Evolutionary conservation across 2,888 invertebrate species (phyloP), one percentile per base, ranked within the genome.

Genomic region (Thalpophila matura): DNA sequence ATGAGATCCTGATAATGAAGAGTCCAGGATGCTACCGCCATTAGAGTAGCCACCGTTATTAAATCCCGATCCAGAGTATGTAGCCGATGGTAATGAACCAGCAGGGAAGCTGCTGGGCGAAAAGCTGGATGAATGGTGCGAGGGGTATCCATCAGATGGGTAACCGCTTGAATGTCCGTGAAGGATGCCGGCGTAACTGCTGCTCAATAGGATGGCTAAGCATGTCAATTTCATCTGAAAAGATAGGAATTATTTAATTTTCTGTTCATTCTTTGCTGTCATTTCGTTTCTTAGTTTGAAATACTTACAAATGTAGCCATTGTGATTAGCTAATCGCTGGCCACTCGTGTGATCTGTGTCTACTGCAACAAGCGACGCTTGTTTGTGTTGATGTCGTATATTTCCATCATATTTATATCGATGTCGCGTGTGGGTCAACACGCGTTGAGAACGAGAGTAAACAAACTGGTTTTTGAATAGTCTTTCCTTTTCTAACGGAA

Each of bases 251-350:
- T 6, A 18, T 55, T 74, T 45, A 50, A 22, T 56, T 57, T 55
- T 68, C 27, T 27, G 43, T 62, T 42, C 40, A 47, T 49, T 4
- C 49, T 18, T 20, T 6, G 10, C 0, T 42, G 16, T 64, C n/a
- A 20, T 20, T 6, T 26, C 0, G 1, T 10, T 45, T 57, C 24
- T 59, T 53, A 0, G 6, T 43, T 64, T 31, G 46, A 5, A 54
- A 83, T 87, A 94, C 94, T 94, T 85, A 95, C 95, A 89, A 90
- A 89, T 81, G 93, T 86, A 92, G 94, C 94, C 95, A 95, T 95
- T 70, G 83, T 84, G 85, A 86, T 87, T 93, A 94, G 94, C 95
- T 95, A 95, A 93, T 88, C 94, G 95, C 95, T 91, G 93, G 93
- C 93, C 84, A 91, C 93, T 80, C 77, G 80, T n/a, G 67, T 81